phyloP scores from a whole-genome alignment of 2,797 vertebrate species.

The Echiichthys vipera region DNA sequence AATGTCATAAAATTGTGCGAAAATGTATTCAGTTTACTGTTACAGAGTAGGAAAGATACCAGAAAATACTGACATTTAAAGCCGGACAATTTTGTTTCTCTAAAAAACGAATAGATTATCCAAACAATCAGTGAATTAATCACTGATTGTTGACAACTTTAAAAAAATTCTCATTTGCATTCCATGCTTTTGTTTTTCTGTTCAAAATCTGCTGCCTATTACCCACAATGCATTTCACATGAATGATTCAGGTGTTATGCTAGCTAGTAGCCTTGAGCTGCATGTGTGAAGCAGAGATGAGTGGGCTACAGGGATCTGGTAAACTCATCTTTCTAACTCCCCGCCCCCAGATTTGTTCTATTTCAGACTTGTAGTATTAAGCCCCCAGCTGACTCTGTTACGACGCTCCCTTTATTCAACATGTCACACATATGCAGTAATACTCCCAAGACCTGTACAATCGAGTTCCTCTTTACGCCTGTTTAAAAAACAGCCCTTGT shows the following conservation, averaged over 20 bases:
- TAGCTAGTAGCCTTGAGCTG: not conserved
- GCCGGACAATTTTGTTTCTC: too few relatives aligned
- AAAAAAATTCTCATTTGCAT: not conserved
- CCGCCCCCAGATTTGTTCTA: not conserved
- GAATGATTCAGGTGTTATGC: not conserved
- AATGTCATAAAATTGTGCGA: too few relatives aligned
- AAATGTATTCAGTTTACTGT: too few relatives aligned
- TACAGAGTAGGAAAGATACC: too few relatives aligned
- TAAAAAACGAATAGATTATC: too few relatives aligned
- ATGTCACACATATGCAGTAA: not conserved
- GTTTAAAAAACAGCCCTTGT: not conserved
- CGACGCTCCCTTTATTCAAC: not conserved
- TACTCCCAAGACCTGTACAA: not conserved
- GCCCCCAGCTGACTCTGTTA: not conserved
- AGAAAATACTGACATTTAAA: too few relatives aligned
- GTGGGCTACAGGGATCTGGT: not conserved
- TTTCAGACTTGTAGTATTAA: not conserved
- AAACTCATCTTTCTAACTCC: not conserved
- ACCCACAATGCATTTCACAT: too few relatives aligned
- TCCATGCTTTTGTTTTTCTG: not conserved
- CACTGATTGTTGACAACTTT: too few relatives aligned
- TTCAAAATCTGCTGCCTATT: not conserved
- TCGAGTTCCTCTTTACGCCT: not conserved
- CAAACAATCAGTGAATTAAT: too few relatives aligned
- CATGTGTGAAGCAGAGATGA: not conserved